Base-by-base conservation (phyloP, 2,797 vertebrate genomes). In the Helostoma temminkii region DNA sequence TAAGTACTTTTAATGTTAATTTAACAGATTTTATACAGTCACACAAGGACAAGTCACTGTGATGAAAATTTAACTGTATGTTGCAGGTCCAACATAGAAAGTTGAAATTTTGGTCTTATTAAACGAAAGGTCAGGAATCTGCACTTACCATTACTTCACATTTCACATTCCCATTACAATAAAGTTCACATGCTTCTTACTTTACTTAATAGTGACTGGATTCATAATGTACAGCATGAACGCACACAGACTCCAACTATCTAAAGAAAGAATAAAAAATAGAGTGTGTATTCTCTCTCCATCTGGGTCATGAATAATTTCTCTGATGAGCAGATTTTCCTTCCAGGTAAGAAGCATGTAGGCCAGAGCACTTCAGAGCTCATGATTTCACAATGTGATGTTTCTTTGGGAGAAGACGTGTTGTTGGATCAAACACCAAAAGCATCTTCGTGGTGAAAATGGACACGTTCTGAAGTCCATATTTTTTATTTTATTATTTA, bases 261-360 rank as follows among this genome's bases (percentile, higher is more conserved):
- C 34, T 21, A 5, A 21, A 22, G 28, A 2, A 14, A n/a, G 43
- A 16, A 6, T 16, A 16, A 54, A n/a, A 32, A 19, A 9, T n/a
- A 12, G 54, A 46, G 24, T 28, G 46, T 41, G 41, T 21, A 8
- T 26, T 16, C 37, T 34, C 37, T 34, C 52, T 43, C 61, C 9
- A 15, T 9, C 47, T 26, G 8, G 61, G 45, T 68, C 62, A 78
- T 90, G 26, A 90, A 88, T 88, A 76, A 88, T 82, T 84, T 76
- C 52, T 74, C 49, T 54, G 65, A 60, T 34, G 71, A 68, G 65
- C 61, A 77, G 48, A 63, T 75, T 86, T 71, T 67, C 66, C 71
- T 80, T 37, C 47, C 61, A 78, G 78, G 78, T 79, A 68, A 76
- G 76, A 76, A 45, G 63, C 71, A 72, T 62, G 60, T 48, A 34